Evolutionary conservation across 2,113 vertebrate species (phyloP), one percentile per base, ranked within the genome.

Genomic region (Chaetura pelagica): DNA sequence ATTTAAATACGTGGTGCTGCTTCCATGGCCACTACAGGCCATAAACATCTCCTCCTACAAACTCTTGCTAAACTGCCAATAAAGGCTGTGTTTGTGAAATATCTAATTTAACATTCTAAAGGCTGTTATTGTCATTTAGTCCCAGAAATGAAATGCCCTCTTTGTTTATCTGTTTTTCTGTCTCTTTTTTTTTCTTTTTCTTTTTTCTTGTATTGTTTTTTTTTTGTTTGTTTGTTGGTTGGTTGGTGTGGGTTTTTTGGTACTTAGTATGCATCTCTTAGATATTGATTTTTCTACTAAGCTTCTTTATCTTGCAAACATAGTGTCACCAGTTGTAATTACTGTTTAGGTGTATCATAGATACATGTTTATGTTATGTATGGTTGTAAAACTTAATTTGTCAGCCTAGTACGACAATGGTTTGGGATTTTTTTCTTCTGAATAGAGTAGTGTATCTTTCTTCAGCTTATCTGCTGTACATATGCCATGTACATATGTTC

Each of bases 231-330:
- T n/a, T n/a, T n/a, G n/a, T n/a, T n/a, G n/a, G n/a, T n/a, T n/a
- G n/a, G n/a, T n/a, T n/a, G n/a, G n/a, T n/a, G n/a, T n/a, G n/a
- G n/a, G n/a, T n/a, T 57, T 26, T 42, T 64, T 48, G 13, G 3
- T 23, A 12, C 24, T 58, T 87, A 40, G 42, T 40, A 69, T 84
- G n/a, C 27, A 78, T 64, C 55, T 84, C 49, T 89, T 69, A 78
- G 66, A 86, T 63, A 57, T 26, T 62, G 46, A 54, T 76, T 69
- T 89, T 89, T 78, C 57, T 55, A 32, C 42, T 91, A 38, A 75
- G 3, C 27, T 82, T 59, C 51, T 94, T 92, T 84, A 8, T 79
- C 92, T 96, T 89, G 89, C 52, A 89, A 96, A 73, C 26, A 19
- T 74, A 84, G 82, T 52, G 54, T 75, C 90, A 92, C 68, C 81